Evolutionary conservation across 2,797 vertebrate species (phyloP), one percentile per base, ranked within the genome.

Genomic region (Ptychadena robeensis): DNA sequence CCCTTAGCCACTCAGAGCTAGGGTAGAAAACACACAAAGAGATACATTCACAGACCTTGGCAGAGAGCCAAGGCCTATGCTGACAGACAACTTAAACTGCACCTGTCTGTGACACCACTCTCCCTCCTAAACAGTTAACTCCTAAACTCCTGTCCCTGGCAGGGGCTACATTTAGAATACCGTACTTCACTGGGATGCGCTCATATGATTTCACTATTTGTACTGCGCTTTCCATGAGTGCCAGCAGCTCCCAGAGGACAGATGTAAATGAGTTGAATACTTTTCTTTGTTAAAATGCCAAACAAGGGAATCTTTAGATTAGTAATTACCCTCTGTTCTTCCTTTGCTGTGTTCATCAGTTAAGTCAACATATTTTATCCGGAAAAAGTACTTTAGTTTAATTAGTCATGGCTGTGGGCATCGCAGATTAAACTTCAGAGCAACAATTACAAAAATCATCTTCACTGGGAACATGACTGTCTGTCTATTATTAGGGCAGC

Each of bases 391-490:
- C 31, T 88, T 87, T 85, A 40, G 78, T 80, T 63, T 87, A 91
- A 91, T 59, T 87, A 86, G 85, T 83, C 82, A 64, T 81, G 35
- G 88, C 89, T 88, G 87, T 85, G 88, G 89, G 66, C 87, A 79
- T 57, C 79, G 86, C 79, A 90, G 90, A 91, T 91, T 91, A 89
- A 89, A 89, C 88, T 89, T 90, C 76, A 73, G 77, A 86, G 88
- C 86, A 86, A 88, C 88, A 91, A 91, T 91, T 91, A 89, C 87
- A 89, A 88, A 25, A 79, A 88, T 88, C 82, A 81, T 40, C 68
- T 86, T 90, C 57, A 30, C 18, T 32, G 65, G 65, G 30, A 67
- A 34, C 3, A 18, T 31, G 12, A 14, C 27, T 10, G 28, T 31
- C 27, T 6, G 14, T 34, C 65, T 67, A 30, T 4, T 18, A 4